Base-by-base conservation (phyloP, 1,140 invertebrate genomes). In the Diabrotica undecimpunctata region DNA sequence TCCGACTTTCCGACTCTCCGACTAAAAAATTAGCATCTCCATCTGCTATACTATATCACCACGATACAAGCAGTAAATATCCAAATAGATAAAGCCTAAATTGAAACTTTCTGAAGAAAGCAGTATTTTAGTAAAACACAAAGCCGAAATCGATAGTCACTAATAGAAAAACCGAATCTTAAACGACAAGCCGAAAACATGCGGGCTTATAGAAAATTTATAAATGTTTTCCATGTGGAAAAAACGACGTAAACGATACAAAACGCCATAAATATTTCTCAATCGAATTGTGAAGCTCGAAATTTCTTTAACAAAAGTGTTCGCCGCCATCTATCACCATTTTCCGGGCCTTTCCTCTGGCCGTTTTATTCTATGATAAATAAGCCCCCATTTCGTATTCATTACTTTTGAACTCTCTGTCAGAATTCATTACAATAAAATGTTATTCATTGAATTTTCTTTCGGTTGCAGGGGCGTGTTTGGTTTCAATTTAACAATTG, bases 251-350 rank as follows among this genome's bases (percentile, higher is more conserved):
- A 46, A 46, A 8, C 41, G 41, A 46, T 46, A 46, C 41, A 46
- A n/a, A 46, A 6, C 41, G 5, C 41, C 41, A 46, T 46, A 46
- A 46, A 46, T 46, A 46, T 46, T 46, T 46, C 41, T 46, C 41
- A 46, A 46, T 46, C 41, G 41, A 46, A 46, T 46, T 46, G 41
- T 46, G 41, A 10, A 46, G 41, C 41, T 46, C 5, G n/a, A 46
- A 46, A 46, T 46, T 46, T 46, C 41, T 46, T 46, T 46, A 46
- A 46, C 41, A 46, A 46, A 46, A 46, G 41, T 46, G 41, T 46
- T 46, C n/a, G 41, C 41, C 41, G 41, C n/a, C 41, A 46, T 46
- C 41, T 46, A 46, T 46, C 41, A 46, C n/a, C 41, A 46, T 46
- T 46, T 46, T 46, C 41, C 41, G 3, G 41, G 8, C 41, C 41